Percentiles rank a stretch among this genome's conserved stretches.
Conservation (phyloP, 2,113 vertebrate species). For the Rhinoderma darwinii region DNA sequence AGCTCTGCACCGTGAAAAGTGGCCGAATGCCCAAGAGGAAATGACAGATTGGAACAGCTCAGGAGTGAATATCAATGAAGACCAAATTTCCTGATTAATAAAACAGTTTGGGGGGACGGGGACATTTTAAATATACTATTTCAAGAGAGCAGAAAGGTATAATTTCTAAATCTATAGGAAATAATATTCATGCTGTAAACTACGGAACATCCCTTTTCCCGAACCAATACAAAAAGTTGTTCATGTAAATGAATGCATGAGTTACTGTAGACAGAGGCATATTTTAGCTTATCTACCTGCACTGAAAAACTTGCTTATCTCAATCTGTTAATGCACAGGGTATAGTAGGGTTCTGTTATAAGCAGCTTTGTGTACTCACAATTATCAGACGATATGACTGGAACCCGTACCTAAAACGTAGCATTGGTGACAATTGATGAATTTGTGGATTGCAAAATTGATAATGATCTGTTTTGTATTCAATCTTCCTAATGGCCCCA, state of each 20-base stretch:
- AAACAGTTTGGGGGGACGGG: neutral
- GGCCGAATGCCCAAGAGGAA: conserved; percentile 22
- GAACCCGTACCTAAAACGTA: no score
- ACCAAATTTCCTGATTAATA: conserved; percentile 30
- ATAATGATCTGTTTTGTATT: no score
- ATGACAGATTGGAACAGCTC: conserved; percentile 9
- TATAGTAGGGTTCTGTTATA: no score
- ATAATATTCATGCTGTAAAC: neutral
- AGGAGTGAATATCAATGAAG: neutral
- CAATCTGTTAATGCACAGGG: no score
- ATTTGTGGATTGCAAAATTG: no score
- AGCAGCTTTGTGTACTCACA: no score
- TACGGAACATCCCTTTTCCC: neutral
- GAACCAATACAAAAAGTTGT: neutral
- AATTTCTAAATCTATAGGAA: neutral
- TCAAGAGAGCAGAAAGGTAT: neutral
- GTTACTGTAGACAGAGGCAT: neutral
- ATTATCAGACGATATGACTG: no score
- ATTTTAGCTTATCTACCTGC: neutral
- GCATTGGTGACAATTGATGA: no score
- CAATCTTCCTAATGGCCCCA: no score
- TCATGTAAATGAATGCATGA: neutral
- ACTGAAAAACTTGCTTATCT: neutral
- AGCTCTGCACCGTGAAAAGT: neutral
- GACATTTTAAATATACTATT: neutral